Conservation (phyloP, 2,797 vertebrate species). For the Micrastur ruficollis region DNA sequence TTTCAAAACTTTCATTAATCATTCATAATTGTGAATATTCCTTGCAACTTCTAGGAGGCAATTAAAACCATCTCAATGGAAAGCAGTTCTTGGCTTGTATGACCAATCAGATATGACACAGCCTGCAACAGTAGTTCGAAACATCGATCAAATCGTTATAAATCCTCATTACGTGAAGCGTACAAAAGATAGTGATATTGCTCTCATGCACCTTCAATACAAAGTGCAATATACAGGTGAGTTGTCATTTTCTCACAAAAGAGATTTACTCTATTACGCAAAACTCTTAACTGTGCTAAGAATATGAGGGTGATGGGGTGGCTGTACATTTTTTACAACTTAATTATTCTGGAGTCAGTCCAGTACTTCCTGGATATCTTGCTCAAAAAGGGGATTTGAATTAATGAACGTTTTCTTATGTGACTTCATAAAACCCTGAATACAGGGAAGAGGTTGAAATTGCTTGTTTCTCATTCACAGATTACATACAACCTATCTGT, state of each 20-base stretch:
- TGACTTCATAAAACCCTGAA: neutral
- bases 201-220: constrained; percentile 85
- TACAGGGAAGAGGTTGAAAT: neutral
- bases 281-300: neutral
- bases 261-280: neutral
- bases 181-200: constrained; percentile 86
- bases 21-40: neutral
- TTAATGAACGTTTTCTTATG: neutral
- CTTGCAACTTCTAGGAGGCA: constrained; percentile 79
- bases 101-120: constrained; percentile 63
- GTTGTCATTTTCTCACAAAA: neutral
- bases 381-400: neutral
- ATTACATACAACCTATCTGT: constrained; percentile 87
- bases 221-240: constrained; percentile 82
- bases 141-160: constrained; percentile 83
- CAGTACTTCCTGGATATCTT: neutral
- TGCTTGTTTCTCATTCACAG: constrained; percentile 62
- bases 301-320: neutral
- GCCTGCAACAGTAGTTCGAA: constrained; percentile 56
- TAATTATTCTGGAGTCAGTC: neutral
- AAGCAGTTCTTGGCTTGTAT: constrained; percentile 81
- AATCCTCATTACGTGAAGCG: constrained; percentile 80
- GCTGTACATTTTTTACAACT: neutral
- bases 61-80: constrained; percentile 78
- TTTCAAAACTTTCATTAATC: neutral